Evolutionary conservation across 2,888 invertebrate species (phyloP).

Genomic region (Leuctra nigra): DNA sequence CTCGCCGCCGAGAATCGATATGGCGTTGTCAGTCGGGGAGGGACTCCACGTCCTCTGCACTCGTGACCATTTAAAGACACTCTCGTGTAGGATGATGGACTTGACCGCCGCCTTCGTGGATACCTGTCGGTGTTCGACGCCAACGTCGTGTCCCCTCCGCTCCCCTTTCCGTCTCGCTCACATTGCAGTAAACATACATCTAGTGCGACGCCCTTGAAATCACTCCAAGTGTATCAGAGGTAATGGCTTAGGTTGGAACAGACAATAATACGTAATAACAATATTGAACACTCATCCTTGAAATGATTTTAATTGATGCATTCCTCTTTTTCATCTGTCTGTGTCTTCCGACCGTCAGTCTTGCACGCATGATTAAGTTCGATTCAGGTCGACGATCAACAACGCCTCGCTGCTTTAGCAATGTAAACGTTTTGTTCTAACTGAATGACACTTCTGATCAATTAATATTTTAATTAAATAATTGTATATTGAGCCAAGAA

Average conservation of each 20-base stretch:
- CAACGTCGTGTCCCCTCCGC: neutral
- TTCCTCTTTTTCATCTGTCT: too few relatives aligned
- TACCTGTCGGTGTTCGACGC: neutral
- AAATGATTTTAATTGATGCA: neutral
- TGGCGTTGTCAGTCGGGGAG: neutral
- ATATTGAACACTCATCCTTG: too few relatives aligned
- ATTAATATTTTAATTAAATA: too few relatives aligned
- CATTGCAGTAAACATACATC: neutral
- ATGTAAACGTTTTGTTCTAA: too few relatives aligned
- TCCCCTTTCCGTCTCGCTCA: neutral
- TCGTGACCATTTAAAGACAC: slow-evolving; percentile 5
- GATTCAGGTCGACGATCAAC: too few relatives aligned
- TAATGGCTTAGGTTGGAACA: neutral
- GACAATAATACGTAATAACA: neutral
- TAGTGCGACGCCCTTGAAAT: neutral
- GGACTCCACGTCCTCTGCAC: neutral
- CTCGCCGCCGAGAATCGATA: too few relatives aligned
- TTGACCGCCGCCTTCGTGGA: neutral
- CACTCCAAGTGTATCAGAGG: neutral
- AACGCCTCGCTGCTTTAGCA: too few relatives aligned
- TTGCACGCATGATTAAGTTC: too few relatives aligned
- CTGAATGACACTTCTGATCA: too few relatives aligned
- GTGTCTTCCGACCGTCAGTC: too few relatives aligned
- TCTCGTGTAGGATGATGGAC: neutral
- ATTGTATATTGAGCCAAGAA: too few relatives aligned